Evolutionary conservation across 2,113 vertebrate species (phyloP).

Genomic region (Ginglymostoma cirratum): DNA sequence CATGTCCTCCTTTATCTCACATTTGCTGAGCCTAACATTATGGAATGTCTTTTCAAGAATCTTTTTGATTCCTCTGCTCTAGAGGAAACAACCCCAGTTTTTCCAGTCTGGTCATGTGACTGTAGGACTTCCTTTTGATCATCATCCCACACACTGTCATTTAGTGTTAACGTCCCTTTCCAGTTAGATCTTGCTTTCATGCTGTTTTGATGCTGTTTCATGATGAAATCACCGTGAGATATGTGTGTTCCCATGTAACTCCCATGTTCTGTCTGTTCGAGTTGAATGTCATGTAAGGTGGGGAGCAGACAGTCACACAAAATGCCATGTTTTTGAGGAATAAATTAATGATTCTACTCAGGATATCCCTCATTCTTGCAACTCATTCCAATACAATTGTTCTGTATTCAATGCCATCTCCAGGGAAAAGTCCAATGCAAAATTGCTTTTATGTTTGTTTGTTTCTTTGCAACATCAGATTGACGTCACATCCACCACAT

Average conservation of each 20-base stretch:
- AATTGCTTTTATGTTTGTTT: neutral
- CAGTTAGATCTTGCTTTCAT: neutral
- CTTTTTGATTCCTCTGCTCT: neutral
- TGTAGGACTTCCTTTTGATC: neutral
- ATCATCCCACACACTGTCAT: too few species aligned
- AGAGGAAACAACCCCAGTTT: neutral
- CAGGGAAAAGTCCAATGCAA: neutral
- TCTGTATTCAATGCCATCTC: neutral
- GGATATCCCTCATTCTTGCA: neutral
- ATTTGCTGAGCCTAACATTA: conserved; percentile 52
- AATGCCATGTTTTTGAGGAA: neutral
- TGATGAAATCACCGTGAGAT: too few species aligned
- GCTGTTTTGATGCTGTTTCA: neutral
- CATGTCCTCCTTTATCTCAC: conserved; percentile 97
- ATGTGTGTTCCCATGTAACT: neutral
- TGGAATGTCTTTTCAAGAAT: too few species aligned
- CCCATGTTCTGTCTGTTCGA: neutral
- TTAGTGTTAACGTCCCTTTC: neutral
- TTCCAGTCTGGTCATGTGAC: neutral
- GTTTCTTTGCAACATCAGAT: neutral
- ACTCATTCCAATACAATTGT: neutral
- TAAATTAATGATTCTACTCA: neutral
- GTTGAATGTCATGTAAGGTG: neutral
- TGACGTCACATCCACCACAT: neutral
- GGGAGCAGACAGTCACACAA: neutral